phyloP scores from a whole-genome alignment of 2,797 vertebrate genomes.

The Esox masquinongy region DNA sequence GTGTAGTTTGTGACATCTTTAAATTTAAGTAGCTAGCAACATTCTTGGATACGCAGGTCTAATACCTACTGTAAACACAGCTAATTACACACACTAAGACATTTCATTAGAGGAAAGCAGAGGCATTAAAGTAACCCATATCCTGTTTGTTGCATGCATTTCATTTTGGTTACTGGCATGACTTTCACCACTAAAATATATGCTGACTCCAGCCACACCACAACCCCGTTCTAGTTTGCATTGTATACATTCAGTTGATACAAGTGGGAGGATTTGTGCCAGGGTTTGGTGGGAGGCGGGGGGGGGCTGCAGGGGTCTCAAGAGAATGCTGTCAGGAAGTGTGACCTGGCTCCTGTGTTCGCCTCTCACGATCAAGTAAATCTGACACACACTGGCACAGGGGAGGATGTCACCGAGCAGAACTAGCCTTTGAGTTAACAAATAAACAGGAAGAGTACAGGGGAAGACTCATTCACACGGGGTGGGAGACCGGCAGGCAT shows the following conservation, averaged over 20 bases:
- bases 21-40: no score
- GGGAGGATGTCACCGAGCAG: constrained; percentile 62
- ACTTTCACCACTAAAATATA: no score
- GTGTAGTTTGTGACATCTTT: no score
- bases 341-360: constrained; percentile 23
- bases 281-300: no score
- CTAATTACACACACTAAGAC: no score
- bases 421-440: constrained; percentile 61
- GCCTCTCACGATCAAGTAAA: constrained; percentile 34
- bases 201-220: not conserved
- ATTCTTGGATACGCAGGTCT: no score
- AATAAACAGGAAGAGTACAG: constrained; percentile 74
- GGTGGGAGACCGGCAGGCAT: constrained; percentile 65
- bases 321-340: constrained; percentile 24
- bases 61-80: no score
- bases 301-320: constrained; percentile 32
- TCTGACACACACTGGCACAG: constrained; percentile 53
- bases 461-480: constrained; percentile 68
- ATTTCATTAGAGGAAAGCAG: no score
- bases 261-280: not conserved
- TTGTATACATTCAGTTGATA: not conserved
- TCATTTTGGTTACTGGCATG: not conserved
- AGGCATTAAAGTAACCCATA: no score
- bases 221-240: not conserved
- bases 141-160: not conserved